A percentile compares a stretch with the other conserved stretches of the same genome.
Conservation (phyloP, 2,797 vertebrate species). For the Paratrypauchen microcephalus region DNA sequence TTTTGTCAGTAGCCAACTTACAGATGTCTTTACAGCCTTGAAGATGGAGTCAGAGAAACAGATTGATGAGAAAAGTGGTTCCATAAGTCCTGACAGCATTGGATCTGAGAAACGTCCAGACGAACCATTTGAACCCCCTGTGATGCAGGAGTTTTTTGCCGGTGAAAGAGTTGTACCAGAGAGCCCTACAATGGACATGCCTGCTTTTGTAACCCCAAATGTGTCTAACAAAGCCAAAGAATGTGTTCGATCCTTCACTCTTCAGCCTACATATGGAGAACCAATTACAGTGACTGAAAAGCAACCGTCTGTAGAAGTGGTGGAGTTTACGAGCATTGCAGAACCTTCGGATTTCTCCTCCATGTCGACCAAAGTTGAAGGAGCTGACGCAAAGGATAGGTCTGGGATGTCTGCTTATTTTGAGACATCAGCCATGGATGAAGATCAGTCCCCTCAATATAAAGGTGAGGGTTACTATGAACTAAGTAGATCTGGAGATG, state of each 20-base stretch:
- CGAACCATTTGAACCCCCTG: constrained; percentile 80
- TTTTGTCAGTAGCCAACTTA: constrained; percentile 83
- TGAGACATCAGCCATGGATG: constrained; percentile 92
- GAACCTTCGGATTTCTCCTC: constrained; percentile 59
- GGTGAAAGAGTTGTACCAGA: constrained; percentile 78
- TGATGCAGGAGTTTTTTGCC: constrained; percentile 81
- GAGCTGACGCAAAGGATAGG: constrained; percentile 77
- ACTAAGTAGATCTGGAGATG: constrained; percentile 86
- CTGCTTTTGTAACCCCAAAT: constrained; percentile 66
- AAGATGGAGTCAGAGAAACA: constrained; percentile 93
- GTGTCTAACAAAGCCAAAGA: constrained; percentile 74
- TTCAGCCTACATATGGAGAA: constrained; percentile 67
- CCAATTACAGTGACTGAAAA: constrained; percentile 77
- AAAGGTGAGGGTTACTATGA: constrained; percentile 93
- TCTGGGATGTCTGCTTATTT: constrained; percentile 98
- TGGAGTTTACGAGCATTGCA: constrained; percentile 70
- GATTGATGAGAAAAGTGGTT: constrained; percentile 74
- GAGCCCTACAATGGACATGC: constrained; percentile 72
- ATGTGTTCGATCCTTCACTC: constrained; percentile 52
- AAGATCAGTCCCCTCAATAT: constrained; percentile 67
- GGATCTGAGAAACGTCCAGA: constrained; percentile 79
- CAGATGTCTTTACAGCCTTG: constrained; percentile 96
- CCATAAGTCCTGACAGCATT: constrained; percentile 83
- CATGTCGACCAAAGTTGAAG: constrained; percentile 52
- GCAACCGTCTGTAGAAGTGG: constrained; percentile 75